Base-by-base conservation (phyloP, 2,113 vertebrate genomes). In the Seriola quinqueradiata region DNA sequence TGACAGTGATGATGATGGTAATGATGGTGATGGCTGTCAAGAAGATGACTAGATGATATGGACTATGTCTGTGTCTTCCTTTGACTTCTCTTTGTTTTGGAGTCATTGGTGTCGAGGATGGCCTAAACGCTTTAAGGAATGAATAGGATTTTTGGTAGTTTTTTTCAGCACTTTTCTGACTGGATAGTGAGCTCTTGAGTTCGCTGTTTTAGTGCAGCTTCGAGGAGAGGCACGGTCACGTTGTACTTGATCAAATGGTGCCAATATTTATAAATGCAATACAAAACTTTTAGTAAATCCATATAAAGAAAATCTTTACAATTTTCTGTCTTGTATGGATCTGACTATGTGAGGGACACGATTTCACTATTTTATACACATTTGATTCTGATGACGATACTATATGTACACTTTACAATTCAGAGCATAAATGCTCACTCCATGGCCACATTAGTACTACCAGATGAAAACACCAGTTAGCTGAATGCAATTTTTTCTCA, bases 391-490 rank as follows among this genome's bases (percentile, higher is more conserved):
- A 57, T 40, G 52, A 54, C 64, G 21, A 63, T 52, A 25, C 36
- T 28, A 10, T 61, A 17, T 10, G 8, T 50, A 19, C 11, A 40
- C 57, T 72, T 64, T 52, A 50, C 36, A 79, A 50, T 68, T 36
- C 38, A 58, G 57, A 73, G 46, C 14, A 34, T 19, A 25, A 64
- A 54, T 28, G 9, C 36, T 38, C 55, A 3, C 69, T 44, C 67
- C 67, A 60, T 77, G 61, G 73, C 66, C 70, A 61, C 77, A 75
- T 87, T 70, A 60, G 28, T 54, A 5, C 73, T 40, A n/a, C 61
- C 17, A 81, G 65, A 84, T 87, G 65, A 83, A 79, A 89, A 87
- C 73, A 72, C 36, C 68, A 42, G 58, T 77, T 64, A 44, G 61
- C 46, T 48, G 79, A 83, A 81, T 86, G 71, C 40, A 61, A 40